Conservation (phyloP, 1,140 invertebrate species). For the Mizuhopecten yessoensis region DNA sequence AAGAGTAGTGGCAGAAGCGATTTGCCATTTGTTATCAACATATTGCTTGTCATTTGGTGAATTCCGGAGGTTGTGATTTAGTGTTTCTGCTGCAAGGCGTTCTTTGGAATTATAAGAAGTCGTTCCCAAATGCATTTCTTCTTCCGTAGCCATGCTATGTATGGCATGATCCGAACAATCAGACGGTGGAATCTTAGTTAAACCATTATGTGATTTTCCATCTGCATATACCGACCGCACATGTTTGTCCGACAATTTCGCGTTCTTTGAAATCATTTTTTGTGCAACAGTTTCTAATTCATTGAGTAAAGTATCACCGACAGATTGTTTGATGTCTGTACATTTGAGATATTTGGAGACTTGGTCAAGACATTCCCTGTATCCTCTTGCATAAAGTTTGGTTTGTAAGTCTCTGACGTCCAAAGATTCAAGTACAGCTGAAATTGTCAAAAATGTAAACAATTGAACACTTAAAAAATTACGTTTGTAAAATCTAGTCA, state of each 20-base stretch:
- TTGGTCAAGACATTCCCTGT: neutral
- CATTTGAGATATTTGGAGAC: neutral
- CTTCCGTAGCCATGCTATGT: too few relatives aligned
- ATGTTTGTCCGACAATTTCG: too few relatives aligned
- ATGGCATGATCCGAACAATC: too few relatives aligned
- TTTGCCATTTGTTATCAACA: neutral
- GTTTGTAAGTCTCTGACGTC: neutral
- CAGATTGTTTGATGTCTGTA: neutral
- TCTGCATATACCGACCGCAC: neutral
- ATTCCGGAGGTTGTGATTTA: neutral
- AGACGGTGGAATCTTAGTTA: neutral
- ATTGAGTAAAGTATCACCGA: neutral
- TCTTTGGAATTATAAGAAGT: too few relatives aligned
- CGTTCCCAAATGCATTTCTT: too few relatives aligned
- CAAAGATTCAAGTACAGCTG: neutral
- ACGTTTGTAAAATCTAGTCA: too few relatives aligned
- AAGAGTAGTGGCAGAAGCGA: neutral
- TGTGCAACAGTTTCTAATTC: neutral
- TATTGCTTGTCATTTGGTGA: neutral
- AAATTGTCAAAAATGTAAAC: neutral
- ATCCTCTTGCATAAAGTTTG: neutral
- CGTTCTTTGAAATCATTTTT: neutral
- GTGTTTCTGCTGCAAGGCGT: neutral
- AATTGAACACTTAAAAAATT: too few relatives aligned
- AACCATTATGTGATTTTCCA: neutral